Conservation (phyloP, 2,113 vertebrate species). For the Poecilia latipinna region DNA sequence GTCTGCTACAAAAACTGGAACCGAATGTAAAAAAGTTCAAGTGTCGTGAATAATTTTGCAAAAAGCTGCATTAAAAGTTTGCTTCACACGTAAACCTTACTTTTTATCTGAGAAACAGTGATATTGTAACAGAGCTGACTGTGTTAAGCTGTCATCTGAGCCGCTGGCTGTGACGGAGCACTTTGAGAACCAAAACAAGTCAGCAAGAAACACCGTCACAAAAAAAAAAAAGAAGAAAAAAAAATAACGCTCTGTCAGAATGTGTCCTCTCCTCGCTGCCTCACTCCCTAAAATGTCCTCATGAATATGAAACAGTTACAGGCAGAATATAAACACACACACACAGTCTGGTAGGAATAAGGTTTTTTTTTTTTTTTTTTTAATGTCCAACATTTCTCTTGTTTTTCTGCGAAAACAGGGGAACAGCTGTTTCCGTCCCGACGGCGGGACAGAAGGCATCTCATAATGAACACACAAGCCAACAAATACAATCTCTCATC, state of each 20-base stretch:
- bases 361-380: constrained; percentile 76
- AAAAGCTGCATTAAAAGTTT: not conserved
- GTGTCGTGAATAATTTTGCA: not conserved
- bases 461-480: constrained; percentile 74
- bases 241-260: constrained; percentile 11
- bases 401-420: constrained; percentile 74
- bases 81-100: not conserved
- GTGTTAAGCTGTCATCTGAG: constrained; percentile 17
- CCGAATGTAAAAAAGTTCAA: not conserved
- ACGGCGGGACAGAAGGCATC: constrained; percentile 62
- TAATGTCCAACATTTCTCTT: constrained; percentile 80
- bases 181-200: constrained; percentile 29
- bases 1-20: not conserved
- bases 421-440: constrained; percentile 63
- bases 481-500: constrained; percentile 58
- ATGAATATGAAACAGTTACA: constrained; percentile 46
- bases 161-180: constrained; percentile 36
- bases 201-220: not conserved
- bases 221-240: not conserved
- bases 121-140: constrained; percentile 11
- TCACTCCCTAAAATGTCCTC: constrained; percentile 28
- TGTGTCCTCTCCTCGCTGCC: constrained; percentile 14
- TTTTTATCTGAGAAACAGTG: not conserved
- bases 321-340: constrained; percentile 38
- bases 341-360: constrained; percentile 68